Base-by-base conservation (phyloP, 2,113 vertebrate species). In the Xiphorhynchus elegans region DNA sequence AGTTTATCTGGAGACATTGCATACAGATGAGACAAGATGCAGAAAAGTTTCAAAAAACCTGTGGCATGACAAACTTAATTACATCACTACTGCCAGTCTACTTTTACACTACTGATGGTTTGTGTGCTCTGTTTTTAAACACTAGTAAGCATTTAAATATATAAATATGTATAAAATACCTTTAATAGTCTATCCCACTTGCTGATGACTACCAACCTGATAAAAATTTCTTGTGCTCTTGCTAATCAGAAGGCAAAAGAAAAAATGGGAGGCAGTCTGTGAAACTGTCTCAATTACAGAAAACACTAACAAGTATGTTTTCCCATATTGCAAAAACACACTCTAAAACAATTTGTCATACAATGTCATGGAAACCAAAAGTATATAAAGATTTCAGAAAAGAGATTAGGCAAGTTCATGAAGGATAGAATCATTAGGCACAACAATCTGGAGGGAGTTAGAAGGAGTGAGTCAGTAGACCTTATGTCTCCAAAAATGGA, bases 91-190 rank as follows among this genome's bases (percentile, higher is more conserved):
- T 69, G 20, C 2, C 9, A 25, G 7, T 26, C 11, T 60, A 16
- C 2, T 10, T 16, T 42, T 72, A 63, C 5, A 42, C 2, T 33
- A n/a, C 3, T 4, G 8, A 15, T n/a, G 2, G 1, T 21, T 83
- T 46, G 1, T n/a, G 29, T 18, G 13, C 8, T 83, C 11, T 67
- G 3, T 6, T 88, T 55, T 86, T 17, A 33, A 28, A 28, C 25
- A 25, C 10, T 55, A 8, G 14, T 7, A 80, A 73, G 18, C 2
- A 29, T 31, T 55, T 55, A 55, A 31, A 55, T 31, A 55, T 55
- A 55, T 55, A 31, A 55, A 55, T 31, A 55, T 55, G 17, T 55
- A 17, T 44, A 75, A 70, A 31, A 40, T 33, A 8, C 19, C 7
- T 3, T 40, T 56, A 35, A 10, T 42, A 52, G 5, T 56, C 50